Evolutionary conservation across 2,113 vertebrate species (phyloP), one percentile per base, ranked within the genome.

Genomic region (Pelmatolapia mariae): DNA sequence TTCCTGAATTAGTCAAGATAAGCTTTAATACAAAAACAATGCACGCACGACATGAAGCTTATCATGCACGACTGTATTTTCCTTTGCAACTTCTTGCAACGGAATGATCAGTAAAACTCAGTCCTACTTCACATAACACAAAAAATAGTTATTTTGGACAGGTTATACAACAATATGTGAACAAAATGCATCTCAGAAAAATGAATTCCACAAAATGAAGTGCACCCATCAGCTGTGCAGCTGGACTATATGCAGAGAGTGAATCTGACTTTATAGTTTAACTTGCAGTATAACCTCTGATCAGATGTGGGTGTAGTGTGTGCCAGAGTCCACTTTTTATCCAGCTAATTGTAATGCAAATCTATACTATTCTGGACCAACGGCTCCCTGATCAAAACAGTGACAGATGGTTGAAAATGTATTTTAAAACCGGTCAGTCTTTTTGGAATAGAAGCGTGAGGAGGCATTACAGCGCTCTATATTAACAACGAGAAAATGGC

Each of bases 401-500:
- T 80, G 92, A 93, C 93, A 95, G 93, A 91, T 92, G 90, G 89
- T 52, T 66, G 15, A 66, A 66, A 82, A 83, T 85, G 53, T 87
- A 91, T 93, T 89, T 93, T 66, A 89, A 90, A 89, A 91, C 61
- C 19, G 81, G 76, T 83, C 83, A 18, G 81, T 57, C 43, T 54
- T 71, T 86, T 85, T 85, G 82, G 73, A 82, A 81, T 66, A 26
- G 31, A 87, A 84, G 87, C 31, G 13, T 16, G 76, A 82, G 81
- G 87, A 87, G 80, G 81, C 80, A 86, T 91, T 92, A 89, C 47
- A 54, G 86, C 26, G 11, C 82, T 92, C 82, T 90, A 93, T 89
- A 91, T 94, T 92, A 87, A 87, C 89, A 10, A 82, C 87, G 92
- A 94, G 91, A 93, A 95, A 92, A 95, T 93, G 95, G 94, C 93